Evolutionary conservation across 2,888 invertebrate genomes (phyloP).

Genomic region (Panorpa germanica): DNA sequence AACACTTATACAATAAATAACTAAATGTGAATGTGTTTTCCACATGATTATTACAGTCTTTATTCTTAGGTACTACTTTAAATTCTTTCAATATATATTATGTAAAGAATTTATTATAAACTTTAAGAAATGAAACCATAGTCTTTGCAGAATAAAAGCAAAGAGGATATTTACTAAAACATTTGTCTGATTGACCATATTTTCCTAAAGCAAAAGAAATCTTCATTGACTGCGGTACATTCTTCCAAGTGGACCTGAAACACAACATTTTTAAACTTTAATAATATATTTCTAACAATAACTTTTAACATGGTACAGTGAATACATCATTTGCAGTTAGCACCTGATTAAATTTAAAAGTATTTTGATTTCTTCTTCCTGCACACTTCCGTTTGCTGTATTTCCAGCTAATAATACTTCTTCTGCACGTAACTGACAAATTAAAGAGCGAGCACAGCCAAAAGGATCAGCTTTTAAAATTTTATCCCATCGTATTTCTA

Average conservation of each 20-base stretch:
- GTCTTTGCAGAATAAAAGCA: slow-evolving; percentile 23
- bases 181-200: slow-evolving; percentile 17
- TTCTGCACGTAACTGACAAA: slow-evolving; percentile 23
- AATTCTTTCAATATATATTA: too few species aligned
- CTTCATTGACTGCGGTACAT: slow-evolving; percentile 20
- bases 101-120: slow-evolving; percentile 12
- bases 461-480: slow-evolving; percentile 21
- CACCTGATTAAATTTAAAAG: slow-evolving; percentile 19
- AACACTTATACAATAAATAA: too few species aligned
- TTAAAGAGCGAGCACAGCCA: slow-evolving; percentile 21
- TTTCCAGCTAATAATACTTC: too few species aligned
- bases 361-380: too few species aligned
- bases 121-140: slow-evolving; percentile 21
- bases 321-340: slow-evolving; percentile 10
- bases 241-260: too few species aligned
- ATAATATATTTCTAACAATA: neutral
- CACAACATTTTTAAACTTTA: slow-evolving; percentile 1
- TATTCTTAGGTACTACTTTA: too few species aligned
- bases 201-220: slow-evolving; percentile 21
- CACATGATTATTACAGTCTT: too few species aligned
- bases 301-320: slow-evolving; percentile 1
- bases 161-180: slow-evolving; percentile 21
- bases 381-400: too few species aligned
- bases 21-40: too few species aligned
- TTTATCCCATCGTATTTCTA: slow-evolving; percentile 21